Percentiles rank a stretch among this genome's conserved stretches.
phyloP scores from a whole-genome alignment of 2,888 invertebrate species.

The Oasisia sp. region DNA sequence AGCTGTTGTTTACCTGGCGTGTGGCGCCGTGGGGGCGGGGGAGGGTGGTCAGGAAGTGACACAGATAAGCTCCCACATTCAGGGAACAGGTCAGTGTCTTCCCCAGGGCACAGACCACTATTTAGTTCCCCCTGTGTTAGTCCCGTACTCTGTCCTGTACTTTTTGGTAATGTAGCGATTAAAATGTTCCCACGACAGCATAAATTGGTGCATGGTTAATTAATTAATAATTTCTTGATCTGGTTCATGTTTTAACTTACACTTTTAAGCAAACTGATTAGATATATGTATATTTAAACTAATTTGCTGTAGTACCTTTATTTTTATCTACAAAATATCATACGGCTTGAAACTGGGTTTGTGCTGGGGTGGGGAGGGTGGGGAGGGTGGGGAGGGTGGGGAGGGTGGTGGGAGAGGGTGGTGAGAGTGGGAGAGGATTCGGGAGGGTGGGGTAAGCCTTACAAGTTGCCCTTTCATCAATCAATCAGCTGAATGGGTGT shows the following conservation, averaged over 20 bases:
- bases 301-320: no score
- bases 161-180: no score
- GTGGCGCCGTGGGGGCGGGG: background rate
- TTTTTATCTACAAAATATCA: no score
- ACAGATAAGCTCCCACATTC: slow-evolving; percentile 7
- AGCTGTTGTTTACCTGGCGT: background rate
- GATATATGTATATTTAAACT: no score
- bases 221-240: no score
- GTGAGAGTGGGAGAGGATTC: background rate
- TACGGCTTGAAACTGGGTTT: background rate
- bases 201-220: no score
- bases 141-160: no score
- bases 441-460: background rate
- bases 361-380: background rate
- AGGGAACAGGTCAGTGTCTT: background rate
- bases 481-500: background rate
- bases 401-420: background rate
- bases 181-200: no score
- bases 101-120: background rate
- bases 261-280: no score
- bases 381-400: background rate
- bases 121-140: background rate
- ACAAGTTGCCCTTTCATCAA: background rate
- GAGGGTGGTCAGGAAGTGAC: background rate
- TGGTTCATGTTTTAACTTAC: no score